Evolutionary conservation across 2,797 vertebrate genomes (phyloP).

Genomic region (Microctenopoma stevenorrisi): DNA sequence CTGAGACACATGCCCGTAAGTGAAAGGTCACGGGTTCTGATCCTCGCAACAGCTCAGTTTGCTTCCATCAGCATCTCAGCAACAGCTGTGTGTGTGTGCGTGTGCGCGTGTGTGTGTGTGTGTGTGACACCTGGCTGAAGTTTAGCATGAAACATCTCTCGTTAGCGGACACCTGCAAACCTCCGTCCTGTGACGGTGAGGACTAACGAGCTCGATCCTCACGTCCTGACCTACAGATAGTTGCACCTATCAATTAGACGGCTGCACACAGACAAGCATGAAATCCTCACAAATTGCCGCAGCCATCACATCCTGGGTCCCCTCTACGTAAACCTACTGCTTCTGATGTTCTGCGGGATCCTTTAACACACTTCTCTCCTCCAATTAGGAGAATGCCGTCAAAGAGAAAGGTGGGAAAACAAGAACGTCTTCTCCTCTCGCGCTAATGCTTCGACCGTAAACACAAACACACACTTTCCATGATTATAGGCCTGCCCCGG

Average conservation of each 20-base stretch:
- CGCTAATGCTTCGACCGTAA: slow-evolving; percentile 67
- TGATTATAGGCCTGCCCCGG: slow-evolving; percentile 70
- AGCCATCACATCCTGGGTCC: not conserved
- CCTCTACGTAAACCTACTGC: not conserved
- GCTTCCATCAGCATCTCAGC: slow-evolving; percentile 18
- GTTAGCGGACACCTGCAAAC: slow-evolving; percentile 31
- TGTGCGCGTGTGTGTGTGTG: slow-evolving; percentile 19
- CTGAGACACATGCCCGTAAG: slow-evolving; percentile 35
- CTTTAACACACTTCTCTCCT: not conserved
- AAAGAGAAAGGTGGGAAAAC: slow-evolving; percentile 42
- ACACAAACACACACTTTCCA: slow-evolving; percentile 76
- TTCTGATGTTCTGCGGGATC: not conserved
- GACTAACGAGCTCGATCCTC: not conserved
- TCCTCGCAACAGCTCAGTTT: not conserved
- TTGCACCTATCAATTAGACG: not conserved
- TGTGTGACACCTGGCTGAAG: not conserved
- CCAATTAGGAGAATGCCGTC: not conserved
- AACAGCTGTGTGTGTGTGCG: slow-evolving; percentile 44
- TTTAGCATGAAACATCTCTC: slow-evolving; percentile 17
- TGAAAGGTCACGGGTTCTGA: slow-evolving; percentile 42
- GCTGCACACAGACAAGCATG: not conserved
- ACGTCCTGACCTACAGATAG: not conserved
- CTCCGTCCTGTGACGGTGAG: slow-evolving; percentile 17
- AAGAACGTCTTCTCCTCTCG: slow-evolving; percentile 35
- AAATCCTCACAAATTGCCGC: not conserved